Percentiles rank a stretch among this genome's conserved stretches.
These are phyloP conservation scores for Ascidia mentula DNA, from an alignment of 23 tunicate genomes.

Conservation along the genomic window DNA sequence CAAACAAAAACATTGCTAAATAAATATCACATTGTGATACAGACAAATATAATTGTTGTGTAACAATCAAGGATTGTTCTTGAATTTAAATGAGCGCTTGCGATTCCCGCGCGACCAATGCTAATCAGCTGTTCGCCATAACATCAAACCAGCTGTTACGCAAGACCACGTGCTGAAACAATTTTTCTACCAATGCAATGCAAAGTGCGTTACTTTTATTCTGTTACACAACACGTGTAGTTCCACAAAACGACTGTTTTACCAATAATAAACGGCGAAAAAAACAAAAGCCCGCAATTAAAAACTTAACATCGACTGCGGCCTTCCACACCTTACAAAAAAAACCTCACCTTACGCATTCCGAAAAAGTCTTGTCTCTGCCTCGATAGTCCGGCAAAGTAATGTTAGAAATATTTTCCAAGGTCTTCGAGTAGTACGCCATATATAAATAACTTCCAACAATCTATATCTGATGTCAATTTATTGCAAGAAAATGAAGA, in stretches of 20 bases:
- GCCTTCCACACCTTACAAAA: not conserved
- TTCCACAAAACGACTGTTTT: not conserved
- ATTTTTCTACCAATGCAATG: not conserved
- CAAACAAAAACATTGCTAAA: no score
- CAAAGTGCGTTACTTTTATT: no score
- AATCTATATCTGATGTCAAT: not conserved
- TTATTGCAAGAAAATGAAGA: not conserved
- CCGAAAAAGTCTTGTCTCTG: conserved; percentile 16
- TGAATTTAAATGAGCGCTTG: conserved; percentile 19
- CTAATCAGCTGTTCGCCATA: conserved; percentile 49
- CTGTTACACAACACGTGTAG: not conserved
- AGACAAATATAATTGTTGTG: not conserved
- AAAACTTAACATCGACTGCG: not conserved
- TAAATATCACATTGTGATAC: no score
- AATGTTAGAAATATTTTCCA: conserved; percentile 11
- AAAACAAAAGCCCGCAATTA: not conserved
- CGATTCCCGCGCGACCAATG: not conserved
- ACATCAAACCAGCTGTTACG: conserved; percentile 45
- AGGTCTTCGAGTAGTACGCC: conserved; percentile 40
- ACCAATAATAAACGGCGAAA: not conserved
- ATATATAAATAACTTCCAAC: no score
- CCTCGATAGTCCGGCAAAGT: conserved; percentile 18
- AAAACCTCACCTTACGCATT: conserved; percentile 10
- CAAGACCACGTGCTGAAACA: conserved; percentile 29
- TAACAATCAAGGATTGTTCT: not conserved